Evolutionary conservation across 2,797 vertebrate genomes (phyloP).

Genomic region (Thamnophis elegans): DNA sequence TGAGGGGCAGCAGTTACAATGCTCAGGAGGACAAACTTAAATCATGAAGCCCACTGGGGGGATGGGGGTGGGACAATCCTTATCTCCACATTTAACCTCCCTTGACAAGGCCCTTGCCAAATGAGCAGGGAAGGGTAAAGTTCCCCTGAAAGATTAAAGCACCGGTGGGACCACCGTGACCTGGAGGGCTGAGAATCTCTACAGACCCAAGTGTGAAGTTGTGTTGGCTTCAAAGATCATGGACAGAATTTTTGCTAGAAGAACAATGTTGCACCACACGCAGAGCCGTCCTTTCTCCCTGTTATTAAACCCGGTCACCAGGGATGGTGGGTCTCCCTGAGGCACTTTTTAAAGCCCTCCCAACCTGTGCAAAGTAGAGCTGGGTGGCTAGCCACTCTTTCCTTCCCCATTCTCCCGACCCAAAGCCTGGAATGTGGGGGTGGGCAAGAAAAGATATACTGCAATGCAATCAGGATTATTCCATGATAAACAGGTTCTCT

Average conservation of each 20-base stretch:
- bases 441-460: neutral
- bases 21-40: neutral
- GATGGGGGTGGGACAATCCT: neutral
- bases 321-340: neutral
- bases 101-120: neutral
- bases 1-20: neutral
- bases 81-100: neutral
- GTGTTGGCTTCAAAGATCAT: neutral
- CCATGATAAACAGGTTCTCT: neutral
- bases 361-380: neutral
- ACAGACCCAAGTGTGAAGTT: neutral
- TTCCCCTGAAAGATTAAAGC: too few species aligned
- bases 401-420: neutral
- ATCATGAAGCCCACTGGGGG: neutral
- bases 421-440: neutral
- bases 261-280: neutral
- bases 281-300: neutral
- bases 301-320: neutral
- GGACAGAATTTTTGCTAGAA: neutral
- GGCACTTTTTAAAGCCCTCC: neutral
- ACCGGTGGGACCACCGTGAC: too few species aligned
- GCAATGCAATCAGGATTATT: neutral
- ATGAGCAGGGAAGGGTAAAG: too few species aligned
- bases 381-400: neutral
- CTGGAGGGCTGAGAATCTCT: too few species aligned